Percentiles rank a stretch among this genome's conserved stretches.
Evolutionary conservation across 2,888 invertebrate species (phyloP).

Genomic region (Leucozona laternaria): DNA sequence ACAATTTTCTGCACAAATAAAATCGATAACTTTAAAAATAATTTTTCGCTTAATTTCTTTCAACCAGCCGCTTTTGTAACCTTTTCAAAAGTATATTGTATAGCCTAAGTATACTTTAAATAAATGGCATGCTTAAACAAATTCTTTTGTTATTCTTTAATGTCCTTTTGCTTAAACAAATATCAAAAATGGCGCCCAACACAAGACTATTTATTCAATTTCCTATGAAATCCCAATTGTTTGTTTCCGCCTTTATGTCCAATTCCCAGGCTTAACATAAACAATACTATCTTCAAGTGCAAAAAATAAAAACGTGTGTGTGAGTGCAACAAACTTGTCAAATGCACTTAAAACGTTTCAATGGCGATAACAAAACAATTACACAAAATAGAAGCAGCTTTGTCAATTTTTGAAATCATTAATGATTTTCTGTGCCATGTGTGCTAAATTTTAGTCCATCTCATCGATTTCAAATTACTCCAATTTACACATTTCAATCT

Average conservation of each 20-base stretch:
- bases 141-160: no score
- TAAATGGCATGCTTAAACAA: no score
- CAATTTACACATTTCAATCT: neutral
- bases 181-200: slow-evolving; percentile 30
- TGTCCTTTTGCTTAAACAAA: neutral
- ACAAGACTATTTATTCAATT: neutral
- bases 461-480: neutral
- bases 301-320: neutral
- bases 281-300: neutral
- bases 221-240: neutral
- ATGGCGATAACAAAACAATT: neutral
- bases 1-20: no score
- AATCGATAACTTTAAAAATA: no score
- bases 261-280: neutral
- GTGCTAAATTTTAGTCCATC: neutral
- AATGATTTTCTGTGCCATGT: neutral
- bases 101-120: no score
- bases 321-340: neutral
- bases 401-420: neutral
- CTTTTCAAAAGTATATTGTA: no score
- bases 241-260: neutral
- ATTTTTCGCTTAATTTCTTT: no score
- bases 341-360: neutral
- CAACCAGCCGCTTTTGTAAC: no score
- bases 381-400: neutral